Conservation (phyloP, 2,888 invertebrate species). For the Anarsia innoxiella region DNA sequence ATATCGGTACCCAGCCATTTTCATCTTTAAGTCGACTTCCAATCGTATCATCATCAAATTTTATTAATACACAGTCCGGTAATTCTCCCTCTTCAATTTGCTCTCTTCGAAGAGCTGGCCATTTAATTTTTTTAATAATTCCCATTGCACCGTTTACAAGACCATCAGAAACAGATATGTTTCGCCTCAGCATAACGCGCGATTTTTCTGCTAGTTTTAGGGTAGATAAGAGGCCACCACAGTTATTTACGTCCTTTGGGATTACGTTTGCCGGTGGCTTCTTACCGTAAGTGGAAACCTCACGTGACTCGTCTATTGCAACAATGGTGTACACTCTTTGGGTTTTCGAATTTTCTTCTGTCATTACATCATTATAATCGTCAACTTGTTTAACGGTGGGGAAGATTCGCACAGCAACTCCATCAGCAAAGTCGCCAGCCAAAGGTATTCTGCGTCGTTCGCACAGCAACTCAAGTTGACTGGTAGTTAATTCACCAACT, state of each 20-base stretch:
- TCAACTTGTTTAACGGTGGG: conserved; percentile 25
- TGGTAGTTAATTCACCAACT: conserved; percentile 23
- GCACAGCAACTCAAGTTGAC: conserved; percentile 20
- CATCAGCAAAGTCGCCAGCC: conserved; percentile 22
- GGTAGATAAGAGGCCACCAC: conserved; percentile 16
- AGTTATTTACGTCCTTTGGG: conserved; percentile 20
- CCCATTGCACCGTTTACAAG: conserved; percentile 16
- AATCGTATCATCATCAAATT: conserved; percentile 6
- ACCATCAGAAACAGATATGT: conserved; percentile 21
- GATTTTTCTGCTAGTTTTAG: conserved; percentile 19
- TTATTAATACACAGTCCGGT: conserved; percentile 9
- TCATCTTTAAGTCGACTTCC: no score
- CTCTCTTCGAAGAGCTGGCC: conserved; percentile 6
- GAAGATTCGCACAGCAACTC: conserved; percentile 23
- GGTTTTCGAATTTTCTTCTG: conserved; percentile 4
- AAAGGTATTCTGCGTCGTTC: conserved; percentile 19
- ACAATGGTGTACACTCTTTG: conserved; percentile 16
- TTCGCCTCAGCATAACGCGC: conserved; percentile 26
- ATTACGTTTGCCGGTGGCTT: conserved; percentile 18
- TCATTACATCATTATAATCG: conserved; percentile 22
- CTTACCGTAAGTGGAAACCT: conserved; percentile 23
- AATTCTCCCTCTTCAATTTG: conserved; percentile 15
- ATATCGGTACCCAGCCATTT: not conserved
- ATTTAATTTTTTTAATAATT: conserved; percentile 7
- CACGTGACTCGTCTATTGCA: conserved; percentile 24